A percentile compares a stretch with the other conserved stretches of the same genome.
Evolutionary conservation across 2,888 invertebrate species (phyloP).

Genomic region (Lycia hirtaria): DNA sequence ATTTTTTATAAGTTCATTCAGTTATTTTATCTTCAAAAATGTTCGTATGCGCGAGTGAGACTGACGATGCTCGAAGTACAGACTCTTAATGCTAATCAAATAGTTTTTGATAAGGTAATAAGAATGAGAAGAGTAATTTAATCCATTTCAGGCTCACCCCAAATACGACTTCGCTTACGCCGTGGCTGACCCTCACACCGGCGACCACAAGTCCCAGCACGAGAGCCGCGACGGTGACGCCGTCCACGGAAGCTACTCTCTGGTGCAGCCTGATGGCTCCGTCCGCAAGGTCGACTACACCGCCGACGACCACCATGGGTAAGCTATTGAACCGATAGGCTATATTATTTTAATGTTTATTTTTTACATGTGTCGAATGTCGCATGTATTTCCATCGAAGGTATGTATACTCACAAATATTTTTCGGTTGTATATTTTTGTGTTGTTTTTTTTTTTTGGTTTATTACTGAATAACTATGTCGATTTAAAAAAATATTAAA

Average conservation of each 20-base stretch:
- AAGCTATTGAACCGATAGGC: conserved; percentile 43
- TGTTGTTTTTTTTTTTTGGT: too few relatives aligned
- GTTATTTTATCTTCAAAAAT: too few relatives aligned
- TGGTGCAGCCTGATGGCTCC: conserved; percentile 83
- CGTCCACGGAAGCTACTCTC: conserved; percentile 86
- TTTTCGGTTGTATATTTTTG: too few relatives aligned
- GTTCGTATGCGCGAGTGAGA: too few relatives aligned
- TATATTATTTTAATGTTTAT: not conserved
- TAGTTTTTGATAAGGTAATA: not conserved
- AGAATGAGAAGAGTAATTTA: not conserved
- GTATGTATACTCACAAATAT: too few relatives aligned
- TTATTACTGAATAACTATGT: too few relatives aligned
- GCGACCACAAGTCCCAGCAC: conserved; percentile 84
- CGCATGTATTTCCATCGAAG: too few relatives aligned
- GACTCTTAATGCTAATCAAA: too few relatives aligned
- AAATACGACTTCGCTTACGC: conserved; percentile 81
- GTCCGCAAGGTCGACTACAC: conserved; percentile 83
- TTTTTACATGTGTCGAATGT: too few relatives aligned
- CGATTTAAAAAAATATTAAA: too few relatives aligned
- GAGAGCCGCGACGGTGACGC: conserved; percentile 81
- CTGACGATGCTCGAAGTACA: too few relatives aligned
- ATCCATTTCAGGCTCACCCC: conserved; percentile 62
- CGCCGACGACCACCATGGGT: conserved; percentile 81
- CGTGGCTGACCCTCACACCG: conserved; percentile 84
- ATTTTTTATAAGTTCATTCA: too few relatives aligned